Percentiles rank a stretch among this genome's conserved stretches.
These are phyloP conservation scores for Deladenus siricidicola DNA, from an alignment of 2,888 invertebrate genomes.

Conservation along the genomic window DNA sequence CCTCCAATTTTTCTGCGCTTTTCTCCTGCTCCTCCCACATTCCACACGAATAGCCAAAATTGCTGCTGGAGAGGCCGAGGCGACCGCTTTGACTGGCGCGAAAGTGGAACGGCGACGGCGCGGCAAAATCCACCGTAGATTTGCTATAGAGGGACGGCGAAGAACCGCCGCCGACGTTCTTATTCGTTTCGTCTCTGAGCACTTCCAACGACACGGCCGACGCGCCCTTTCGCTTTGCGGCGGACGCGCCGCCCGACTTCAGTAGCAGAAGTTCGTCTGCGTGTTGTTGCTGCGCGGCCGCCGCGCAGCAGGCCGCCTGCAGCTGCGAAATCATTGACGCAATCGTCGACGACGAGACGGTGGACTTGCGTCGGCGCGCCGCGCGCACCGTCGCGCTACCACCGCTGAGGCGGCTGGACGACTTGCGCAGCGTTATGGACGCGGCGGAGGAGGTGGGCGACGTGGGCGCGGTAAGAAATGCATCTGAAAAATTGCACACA, in stretches of 20 bases:
- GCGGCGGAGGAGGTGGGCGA: constrained; percentile 2
- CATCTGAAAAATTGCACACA: neutral
- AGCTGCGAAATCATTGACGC: constrained; percentile 12
- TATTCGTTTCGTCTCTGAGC: neutral
- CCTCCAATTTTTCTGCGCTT: neutral
- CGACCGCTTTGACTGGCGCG: neutral
- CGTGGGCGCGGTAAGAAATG: neutral
- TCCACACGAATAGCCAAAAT: neutral
- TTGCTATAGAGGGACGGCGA: neutral
- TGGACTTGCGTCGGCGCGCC: neutral
- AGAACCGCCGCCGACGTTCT: neutral
- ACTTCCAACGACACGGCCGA: neutral
- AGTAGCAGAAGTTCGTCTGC: no score
- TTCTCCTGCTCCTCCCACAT: neutral
- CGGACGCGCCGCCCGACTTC: no score
- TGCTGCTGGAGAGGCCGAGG: neutral
- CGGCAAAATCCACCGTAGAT: no score
- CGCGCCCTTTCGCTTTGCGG: neutral
- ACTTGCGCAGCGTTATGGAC: constrained; percentile 31
- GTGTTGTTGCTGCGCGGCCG: neutral
- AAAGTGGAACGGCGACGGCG: neutral
- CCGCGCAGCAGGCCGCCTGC: constrained; percentile 9
- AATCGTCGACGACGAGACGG: constrained; percentile 2
- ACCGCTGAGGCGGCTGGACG: constrained; percentile 6
- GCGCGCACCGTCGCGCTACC: neutral